These are phyloP conservation scores for Parazoanthus darwini DNA, from an alignment of 92 coral and sea anemone species.

Conservation along the genomic window DNA sequence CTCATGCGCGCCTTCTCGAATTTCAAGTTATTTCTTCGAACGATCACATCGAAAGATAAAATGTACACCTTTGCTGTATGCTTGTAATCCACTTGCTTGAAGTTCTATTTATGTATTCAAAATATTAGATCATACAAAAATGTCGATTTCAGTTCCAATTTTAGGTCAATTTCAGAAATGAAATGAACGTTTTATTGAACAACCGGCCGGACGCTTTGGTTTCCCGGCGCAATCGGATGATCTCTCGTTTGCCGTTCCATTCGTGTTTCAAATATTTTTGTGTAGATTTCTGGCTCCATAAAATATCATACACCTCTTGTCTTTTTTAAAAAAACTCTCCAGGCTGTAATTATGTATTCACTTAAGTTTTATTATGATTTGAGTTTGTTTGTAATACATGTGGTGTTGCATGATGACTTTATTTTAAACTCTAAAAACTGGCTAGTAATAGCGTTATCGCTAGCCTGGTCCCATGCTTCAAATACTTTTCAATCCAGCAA, in stretches of 20 bases:
- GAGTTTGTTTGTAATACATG: background rate
- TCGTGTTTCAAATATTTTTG: constrained; percentile 23
- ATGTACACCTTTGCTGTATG: background rate
- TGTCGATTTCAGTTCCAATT: background rate
- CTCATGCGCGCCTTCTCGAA: constrained; percentile 10
- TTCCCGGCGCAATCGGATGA: background rate
- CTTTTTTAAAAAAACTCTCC: too few relatives aligned
- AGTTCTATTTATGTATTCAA: background rate
- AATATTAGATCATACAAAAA: background rate
- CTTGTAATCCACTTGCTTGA: background rate
- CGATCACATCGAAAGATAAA: constrained; percentile 6
- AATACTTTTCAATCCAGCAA: background rate
- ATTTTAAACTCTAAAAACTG: too few relatives aligned
- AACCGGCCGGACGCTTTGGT: background rate
- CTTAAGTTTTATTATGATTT: background rate
- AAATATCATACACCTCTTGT: too few relatives aligned
- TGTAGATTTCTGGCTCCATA: background rate
- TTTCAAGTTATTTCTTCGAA: constrained; percentile 21
- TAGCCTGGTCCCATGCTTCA: background rate
- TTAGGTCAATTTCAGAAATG: background rate
- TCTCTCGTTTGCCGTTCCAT: constrained; percentile 10
- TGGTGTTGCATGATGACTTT: background rate
- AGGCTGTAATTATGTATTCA: background rate
- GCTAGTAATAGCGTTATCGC: too few relatives aligned
- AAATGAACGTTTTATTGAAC: background rate